Base-by-base conservation (phyloP, 2,797 vertebrate genomes). In the Macropodus opercularis region DNA sequence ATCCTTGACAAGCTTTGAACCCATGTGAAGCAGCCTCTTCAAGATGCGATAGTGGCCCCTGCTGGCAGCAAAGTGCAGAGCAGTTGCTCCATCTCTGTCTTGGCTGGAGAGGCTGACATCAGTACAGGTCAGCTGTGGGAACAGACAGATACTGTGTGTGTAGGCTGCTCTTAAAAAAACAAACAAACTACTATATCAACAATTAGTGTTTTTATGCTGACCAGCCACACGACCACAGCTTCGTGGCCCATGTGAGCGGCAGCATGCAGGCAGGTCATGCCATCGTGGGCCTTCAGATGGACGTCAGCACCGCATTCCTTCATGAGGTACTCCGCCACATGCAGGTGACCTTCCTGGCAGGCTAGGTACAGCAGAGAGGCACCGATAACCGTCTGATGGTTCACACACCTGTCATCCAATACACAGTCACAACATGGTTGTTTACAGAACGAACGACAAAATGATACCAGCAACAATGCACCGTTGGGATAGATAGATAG, bases 1-100 rank as follows among this genome's bases (percentile, higher is more conserved):
- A 63, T 96, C 94, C 49, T 84, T 89, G 41, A 85, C 76, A 70
- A 94, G 66, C 44, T 91, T 90, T 64, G 92, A 91, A 6, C 93
- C 93, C 87, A 92, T 79, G 24, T 80, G 76, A 48, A 95, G 85
- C 29, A 95, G 90, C 17, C 79, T 82, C 70, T 95, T 91, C 42
- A 95, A 87, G 58, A 94, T 92, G 38, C 90, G 86, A 7, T 81
- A 83, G 77, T 95, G 94, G 63, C 95, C 94, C 2, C 93, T 92
- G 24, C 94, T 94, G 74, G 94, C 93, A 1, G 95, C 92, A 44
- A 95, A 96, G 74, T 95, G 94, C 67, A 95, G 85, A n/a, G 92
- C 93, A 0, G 93, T 94, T 0, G 93, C 92, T 49, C 95, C 94
- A 12, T 95, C 93, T 1, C 85, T 79, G 67, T 96, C 94, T 75